Conservation (phyloP, 2,888 invertebrate genomes). For the Endotricha flammealis region DNA sequence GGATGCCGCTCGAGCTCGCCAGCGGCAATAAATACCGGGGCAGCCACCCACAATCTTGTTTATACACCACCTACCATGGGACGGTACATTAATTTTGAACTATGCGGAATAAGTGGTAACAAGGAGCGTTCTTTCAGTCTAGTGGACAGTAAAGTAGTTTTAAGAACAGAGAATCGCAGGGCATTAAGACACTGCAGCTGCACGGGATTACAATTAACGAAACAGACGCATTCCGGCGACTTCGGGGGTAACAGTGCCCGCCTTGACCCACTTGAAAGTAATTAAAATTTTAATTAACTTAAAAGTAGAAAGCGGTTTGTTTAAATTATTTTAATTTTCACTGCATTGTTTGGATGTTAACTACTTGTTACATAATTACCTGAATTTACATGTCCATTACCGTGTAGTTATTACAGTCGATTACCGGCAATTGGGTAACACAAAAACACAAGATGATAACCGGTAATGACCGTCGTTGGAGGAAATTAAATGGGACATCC, state of each 20-base stretch:
- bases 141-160: constrained; percentile 43
- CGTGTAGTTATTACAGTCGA: constrained; percentile 1
- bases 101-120: constrained; percentile 59
- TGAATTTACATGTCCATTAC: constrained; percentile 5
- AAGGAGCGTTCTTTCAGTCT: constrained; percentile 52
- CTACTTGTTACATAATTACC: constrained; percentile 6
- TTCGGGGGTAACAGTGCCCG: constrained; percentile 19
- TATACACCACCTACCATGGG: constrained; percentile 49
- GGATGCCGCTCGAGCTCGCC: constrained; percentile 43
- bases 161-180: constrained; percentile 30
- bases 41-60: constrained; percentile 56
- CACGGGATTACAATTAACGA: constrained; percentile 12
- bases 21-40: constrained; percentile 61
- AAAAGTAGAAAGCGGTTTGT: constrained; percentile 25
- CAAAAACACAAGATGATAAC: not conserved
- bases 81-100: constrained; percentile 58
- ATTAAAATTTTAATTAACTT: constrained; percentile 42
- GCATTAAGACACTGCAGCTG: constrained; percentile 14
- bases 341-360: constrained; percentile 7
- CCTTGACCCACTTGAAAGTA: constrained; percentile 27
- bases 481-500: not conserved
- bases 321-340: constrained; percentile 20
- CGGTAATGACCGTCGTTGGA: not conserved
- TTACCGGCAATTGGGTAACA: constrained; percentile 1
- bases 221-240: constrained; percentile 17